These are phyloP conservation scores for Oxystoma pomonae DNA, from an alignment of 2,888 invertebrate genomes.

Conservation along the genomic window DNA sequence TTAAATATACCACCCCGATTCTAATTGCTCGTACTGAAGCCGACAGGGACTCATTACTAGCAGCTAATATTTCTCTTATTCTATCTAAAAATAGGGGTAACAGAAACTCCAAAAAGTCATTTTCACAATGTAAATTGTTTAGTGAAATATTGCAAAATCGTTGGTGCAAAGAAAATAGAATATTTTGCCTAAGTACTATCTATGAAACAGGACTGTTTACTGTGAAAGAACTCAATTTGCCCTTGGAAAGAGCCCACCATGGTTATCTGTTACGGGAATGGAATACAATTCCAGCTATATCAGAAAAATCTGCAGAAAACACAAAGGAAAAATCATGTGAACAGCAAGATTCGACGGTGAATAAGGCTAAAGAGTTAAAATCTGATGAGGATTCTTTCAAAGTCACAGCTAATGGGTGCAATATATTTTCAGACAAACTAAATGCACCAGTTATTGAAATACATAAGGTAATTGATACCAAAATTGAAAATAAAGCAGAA, in stretches of 20 bases:
- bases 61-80: conserved; percentile 39
- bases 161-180: conserved; percentile 4
- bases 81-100: conserved; percentile 21
- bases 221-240: conserved; percentile 39
- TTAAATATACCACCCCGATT: conserved; percentile 41
- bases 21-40: conserved; percentile 39
- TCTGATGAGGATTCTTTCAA: too few relatives aligned
- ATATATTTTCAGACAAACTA: too few relatives aligned
- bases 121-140: background rate
- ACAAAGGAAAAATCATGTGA: background rate
- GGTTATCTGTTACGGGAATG: conserved; percentile 59
- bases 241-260: conserved; percentile 43
- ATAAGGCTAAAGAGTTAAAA: too few relatives aligned
- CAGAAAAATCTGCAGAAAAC: conserved; percentile 2
- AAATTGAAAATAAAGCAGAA: too few relatives aligned
- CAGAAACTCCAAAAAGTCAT: background rate
- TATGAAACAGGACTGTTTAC: conserved; percentile 22
- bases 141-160: background rate
- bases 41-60: conserved; percentile 39
- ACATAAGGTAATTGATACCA: too few relatives aligned
- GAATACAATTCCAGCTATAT: conserved; percentile 58
- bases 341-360: too few relatives aligned
- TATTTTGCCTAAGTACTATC: conserved; percentile 18
- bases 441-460: too few relatives aligned
- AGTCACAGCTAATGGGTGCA: too few relatives aligned